phyloP scores from a whole-genome alignment of 2,888 invertebrate species.

The Amiota communis region DNA sequence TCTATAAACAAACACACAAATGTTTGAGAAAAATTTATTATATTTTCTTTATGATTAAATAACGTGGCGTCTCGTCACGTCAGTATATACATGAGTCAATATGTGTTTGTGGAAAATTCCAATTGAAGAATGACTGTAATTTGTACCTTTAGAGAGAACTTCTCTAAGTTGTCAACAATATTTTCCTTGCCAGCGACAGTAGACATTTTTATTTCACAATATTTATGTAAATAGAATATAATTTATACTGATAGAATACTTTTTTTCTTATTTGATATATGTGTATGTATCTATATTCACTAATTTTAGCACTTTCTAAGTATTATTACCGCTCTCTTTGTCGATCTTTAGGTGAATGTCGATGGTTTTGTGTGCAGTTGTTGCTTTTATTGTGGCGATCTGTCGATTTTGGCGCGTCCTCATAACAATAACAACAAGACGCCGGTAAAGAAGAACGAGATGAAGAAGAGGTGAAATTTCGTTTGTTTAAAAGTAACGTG shows the following conservation, averaged over 20 bases:
- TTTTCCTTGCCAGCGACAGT: constrained; percentile 71
- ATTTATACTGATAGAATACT: too few relatives aligned
- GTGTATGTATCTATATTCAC: too few relatives aligned
- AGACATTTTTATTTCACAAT: constrained; percentile 49
- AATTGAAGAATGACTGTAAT: constrained; percentile 1
- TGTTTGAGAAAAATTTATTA: not conserved
- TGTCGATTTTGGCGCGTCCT: not conserved
- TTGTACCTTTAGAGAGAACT: constrained; percentile 71
- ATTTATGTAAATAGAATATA: too few relatives aligned
- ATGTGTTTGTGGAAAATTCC: too few relatives aligned
- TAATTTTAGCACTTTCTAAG: not conserved
- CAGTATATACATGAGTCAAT: not conserved
- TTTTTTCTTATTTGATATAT: too few relatives aligned
- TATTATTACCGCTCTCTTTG: not conserved
- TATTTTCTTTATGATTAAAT: not conserved
- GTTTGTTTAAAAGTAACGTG: too few relatives aligned
- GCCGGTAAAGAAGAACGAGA: too few relatives aligned
- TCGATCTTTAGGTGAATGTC: constrained; percentile 19
- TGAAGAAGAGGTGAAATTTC: too few relatives aligned
- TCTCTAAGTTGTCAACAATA: constrained; percentile 72
- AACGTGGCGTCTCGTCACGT: not conserved
- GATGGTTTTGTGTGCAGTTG: not conserved
- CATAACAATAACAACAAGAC: too few relatives aligned
- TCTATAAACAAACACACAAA: constrained; percentile 55
- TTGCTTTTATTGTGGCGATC: not conserved